Base-by-base conservation (phyloP, 1,140 invertebrate species). In the Eupeodes corollae region DNA sequence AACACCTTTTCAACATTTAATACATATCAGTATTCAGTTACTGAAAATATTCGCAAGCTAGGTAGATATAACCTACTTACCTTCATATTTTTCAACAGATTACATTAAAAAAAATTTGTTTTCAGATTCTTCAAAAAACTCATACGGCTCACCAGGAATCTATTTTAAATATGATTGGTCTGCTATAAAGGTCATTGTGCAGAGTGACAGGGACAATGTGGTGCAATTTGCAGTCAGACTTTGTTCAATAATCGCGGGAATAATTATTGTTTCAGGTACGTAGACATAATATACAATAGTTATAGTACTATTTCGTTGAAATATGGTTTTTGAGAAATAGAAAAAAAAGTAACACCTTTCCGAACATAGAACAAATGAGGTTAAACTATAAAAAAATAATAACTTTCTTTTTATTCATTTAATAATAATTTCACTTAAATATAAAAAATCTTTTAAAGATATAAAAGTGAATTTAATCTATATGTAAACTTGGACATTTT, bases 121-220 rank as follows among this genome's bases (percentile, higher is more conserved):
- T 49, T 41, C 40, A 68, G 69, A 79, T 65, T 74, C 79, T 51
- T 65, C 73, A 30, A 75, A 82, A 69, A 91, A 89, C 15, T 91
- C 88, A 26, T 91, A 94, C 70, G 92, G 91, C 6, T 82, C 90
- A 15, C 87, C 91, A 9, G 92, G 92, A 30, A 89, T 96, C 56
- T 96, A 91, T 68, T 88, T 96, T 54, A 95, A 95, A 68, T 97
- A 96, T 70, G 90, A 95, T 57, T 83, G 88, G 69, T 88, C 86
- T 51, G 84, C 88, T 6, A 67, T 96, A 21, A 91, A 90, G 74
- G 83, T 96, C 18, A 78, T 80, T 57, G 87, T 95, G 0, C 80
- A 72, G 42, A 86, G 93, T 70, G 82, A 90, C 61, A 77, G 83
- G 51, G 86, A 87, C 59, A 79, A 85, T 49, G 60, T 88, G 34